Conservation (phyloP, 1,140 invertebrate species). For the Sycophila sp. region DNA sequence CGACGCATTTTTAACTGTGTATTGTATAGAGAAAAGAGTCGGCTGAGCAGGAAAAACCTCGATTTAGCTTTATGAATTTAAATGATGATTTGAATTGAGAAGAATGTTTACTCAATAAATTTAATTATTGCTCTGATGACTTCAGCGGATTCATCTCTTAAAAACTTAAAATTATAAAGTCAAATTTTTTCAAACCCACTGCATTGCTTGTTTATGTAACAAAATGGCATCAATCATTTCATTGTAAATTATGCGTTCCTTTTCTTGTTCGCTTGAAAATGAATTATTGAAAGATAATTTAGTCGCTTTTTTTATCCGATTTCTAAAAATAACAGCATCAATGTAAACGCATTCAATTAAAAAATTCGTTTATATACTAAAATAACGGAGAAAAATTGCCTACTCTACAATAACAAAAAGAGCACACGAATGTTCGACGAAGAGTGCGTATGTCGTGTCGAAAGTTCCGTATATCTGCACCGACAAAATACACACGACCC, state of each 20-base stretch:
- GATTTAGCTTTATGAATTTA: too few species aligned
- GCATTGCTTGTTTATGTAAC: neutral
- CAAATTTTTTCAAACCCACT: too few species aligned
- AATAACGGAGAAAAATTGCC: too few species aligned
- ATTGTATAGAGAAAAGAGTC: too few species aligned
- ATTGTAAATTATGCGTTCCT: neutral
- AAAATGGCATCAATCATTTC: neutral
- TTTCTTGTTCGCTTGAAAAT: neutral
- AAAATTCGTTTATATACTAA: neutral
- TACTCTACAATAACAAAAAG: slow-evolving; percentile 2
- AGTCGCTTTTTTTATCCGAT: neutral
- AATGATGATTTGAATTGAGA: too few species aligned
- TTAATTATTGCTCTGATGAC: too few species aligned
- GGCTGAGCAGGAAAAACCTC: too few species aligned
- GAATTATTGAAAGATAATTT: neutral
- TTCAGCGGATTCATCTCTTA: too few species aligned
- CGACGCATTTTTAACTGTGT: too few species aligned
- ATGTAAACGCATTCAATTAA: too few species aligned
- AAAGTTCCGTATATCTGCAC: slow-evolving; percentile 7
- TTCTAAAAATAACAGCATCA: neutral
- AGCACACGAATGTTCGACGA: neutral
- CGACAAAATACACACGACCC: slow-evolving; percentile 16
- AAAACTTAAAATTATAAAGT: too few species aligned
- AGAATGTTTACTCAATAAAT: too few species aligned
- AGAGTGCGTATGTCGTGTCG: neutral